Conservation (phyloP, 2,888 invertebrate genomes). For the Hetaerina titia region DNA sequence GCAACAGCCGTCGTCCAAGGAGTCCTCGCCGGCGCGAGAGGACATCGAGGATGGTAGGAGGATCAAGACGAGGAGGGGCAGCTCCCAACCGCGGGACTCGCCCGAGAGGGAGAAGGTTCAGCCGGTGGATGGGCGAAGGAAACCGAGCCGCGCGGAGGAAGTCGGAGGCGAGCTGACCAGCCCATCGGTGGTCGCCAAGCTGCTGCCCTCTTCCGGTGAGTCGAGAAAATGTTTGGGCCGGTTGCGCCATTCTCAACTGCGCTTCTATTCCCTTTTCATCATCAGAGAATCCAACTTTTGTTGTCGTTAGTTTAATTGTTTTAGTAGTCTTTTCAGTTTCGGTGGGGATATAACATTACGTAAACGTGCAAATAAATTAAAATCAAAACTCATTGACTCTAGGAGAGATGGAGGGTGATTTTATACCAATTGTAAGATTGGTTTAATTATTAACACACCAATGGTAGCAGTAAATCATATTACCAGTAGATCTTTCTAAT, state of each 20-base stretch:
- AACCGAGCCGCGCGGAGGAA: constrained; percentile 48
- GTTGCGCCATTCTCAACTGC: not conserved
- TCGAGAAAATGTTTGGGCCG: not conserved
- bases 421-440: too few species aligned
- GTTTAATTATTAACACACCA: too few species aligned
- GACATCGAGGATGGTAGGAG: constrained; percentile 61
- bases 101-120: constrained; percentile 48
- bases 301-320: not conserved
- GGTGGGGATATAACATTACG: not conserved
- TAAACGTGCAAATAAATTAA: too few species aligned
- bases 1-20: constrained; percentile 71
- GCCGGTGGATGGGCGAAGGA: not conserved
- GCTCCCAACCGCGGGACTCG: constrained; percentile 41
- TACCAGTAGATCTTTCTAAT: too few species aligned
- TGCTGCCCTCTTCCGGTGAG: constrained; percentile 56
- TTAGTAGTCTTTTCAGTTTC: not conserved
- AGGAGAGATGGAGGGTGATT: too few species aligned
- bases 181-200: constrained; percentile 57
- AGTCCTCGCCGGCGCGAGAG: constrained; percentile 68
- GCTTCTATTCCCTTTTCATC: not conserved
- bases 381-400: too few species aligned
- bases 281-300: not conserved
- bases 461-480: too few species aligned
- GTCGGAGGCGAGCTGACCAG: constrained; percentile 45
- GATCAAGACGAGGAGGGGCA: not conserved